Evolutionary conservation across 2,797 vertebrate genomes (phyloP).

Genomic region (Microctenopoma stevenorrisi): DNA sequence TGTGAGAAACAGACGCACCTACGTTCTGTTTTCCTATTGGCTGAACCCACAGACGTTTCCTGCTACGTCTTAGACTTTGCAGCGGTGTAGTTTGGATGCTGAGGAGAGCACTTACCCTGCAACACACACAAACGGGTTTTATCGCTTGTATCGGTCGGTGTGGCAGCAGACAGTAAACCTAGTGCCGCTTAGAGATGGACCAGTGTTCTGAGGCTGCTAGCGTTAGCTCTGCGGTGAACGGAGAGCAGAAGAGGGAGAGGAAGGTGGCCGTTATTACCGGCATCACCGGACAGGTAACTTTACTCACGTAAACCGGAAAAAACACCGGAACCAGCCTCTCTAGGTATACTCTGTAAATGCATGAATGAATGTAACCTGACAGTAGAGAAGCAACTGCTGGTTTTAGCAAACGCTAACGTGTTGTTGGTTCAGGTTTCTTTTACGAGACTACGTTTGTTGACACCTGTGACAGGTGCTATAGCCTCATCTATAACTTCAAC

Average conservation of each 20-base stretch:
- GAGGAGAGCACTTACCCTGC: background rate
- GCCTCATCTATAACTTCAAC: too few species aligned
- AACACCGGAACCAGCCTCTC: too few species aligned
- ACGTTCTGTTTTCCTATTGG: conserved; percentile 68
- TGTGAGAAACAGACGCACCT: conserved; percentile 19
- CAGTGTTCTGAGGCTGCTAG: conserved; percentile 45
- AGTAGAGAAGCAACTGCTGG: background rate
- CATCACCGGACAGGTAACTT: conserved; percentile 86
- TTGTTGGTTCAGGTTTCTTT: background rate
- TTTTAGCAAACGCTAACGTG: background rate
- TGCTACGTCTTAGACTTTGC: conserved; percentile 27
- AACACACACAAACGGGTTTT: background rate
- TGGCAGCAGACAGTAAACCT: background rate
- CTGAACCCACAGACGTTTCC: conserved; percentile 42
- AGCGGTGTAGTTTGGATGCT: conserved; percentile 50
- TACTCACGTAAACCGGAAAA: background rate
- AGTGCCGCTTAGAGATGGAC: conserved; percentile 66
- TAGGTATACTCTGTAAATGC: background rate
- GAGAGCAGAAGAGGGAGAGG: conserved; percentile 40
- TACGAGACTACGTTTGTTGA: background rate
- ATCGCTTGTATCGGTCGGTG: background rate
- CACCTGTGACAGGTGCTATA: background rate
- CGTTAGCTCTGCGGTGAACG: conserved; percentile 40
- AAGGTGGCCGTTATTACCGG: conserved; percentile 85
- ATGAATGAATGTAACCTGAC: too few species aligned